These are phyloP conservation scores for Aradophagus sp. DNA, from an alignment of 1,140 invertebrate genomes.

Conservation along the genomic window DNA sequence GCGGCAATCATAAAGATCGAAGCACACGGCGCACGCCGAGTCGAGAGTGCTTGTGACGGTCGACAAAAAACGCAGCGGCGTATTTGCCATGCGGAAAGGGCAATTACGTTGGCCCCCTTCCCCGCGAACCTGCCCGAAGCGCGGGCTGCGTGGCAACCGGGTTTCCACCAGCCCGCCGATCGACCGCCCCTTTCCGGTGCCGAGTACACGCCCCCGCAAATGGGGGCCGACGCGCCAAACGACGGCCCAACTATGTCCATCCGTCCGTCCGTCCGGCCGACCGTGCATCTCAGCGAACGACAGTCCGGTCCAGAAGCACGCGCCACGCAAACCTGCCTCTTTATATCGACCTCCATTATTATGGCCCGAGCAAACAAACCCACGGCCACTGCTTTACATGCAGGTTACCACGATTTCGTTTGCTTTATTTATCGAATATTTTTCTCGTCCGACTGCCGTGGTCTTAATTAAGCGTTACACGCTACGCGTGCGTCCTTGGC, in stretches of 20 bases:
- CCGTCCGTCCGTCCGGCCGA: no score
- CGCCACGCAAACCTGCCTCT: no score
- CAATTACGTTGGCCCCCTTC: slow-evolving; percentile 73
- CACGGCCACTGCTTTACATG: slow-evolving; percentile 71
- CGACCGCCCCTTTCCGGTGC: slow-evolving; percentile 40
- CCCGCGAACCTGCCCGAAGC: slow-evolving; percentile 52
- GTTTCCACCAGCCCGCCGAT: slow-evolving; percentile 38
- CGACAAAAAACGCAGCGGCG: slow-evolving; percentile 68
- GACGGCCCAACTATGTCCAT: no score
- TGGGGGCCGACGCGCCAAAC: slow-evolving; percentile 37
- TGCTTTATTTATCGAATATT: slow-evolving; percentile 75
- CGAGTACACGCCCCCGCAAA: slow-evolving; percentile 47
- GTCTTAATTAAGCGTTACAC: slow-evolving; percentile 66
- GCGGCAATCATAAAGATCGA: slow-evolving; percentile 38
- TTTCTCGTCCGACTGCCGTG: slow-evolving; percentile 67
- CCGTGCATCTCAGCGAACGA: slow-evolving; percentile 3
- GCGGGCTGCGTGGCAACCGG: slow-evolving; percentile 45
- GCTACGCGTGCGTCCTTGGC: no score
- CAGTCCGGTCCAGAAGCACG: slow-evolving; percentile 56
- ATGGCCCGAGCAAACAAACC: slow-evolving; percentile 70
- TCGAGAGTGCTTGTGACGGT: slow-evolving; percentile 31
- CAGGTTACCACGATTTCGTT: slow-evolving; percentile 72
- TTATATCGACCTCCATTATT: no score
- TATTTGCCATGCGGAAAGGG: slow-evolving; percentile 72
- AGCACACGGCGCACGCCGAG: slow-evolving; percentile 14